Conservation (phyloP, 2,797 vertebrate genomes). For the Sebastes umbrosus region DNA sequence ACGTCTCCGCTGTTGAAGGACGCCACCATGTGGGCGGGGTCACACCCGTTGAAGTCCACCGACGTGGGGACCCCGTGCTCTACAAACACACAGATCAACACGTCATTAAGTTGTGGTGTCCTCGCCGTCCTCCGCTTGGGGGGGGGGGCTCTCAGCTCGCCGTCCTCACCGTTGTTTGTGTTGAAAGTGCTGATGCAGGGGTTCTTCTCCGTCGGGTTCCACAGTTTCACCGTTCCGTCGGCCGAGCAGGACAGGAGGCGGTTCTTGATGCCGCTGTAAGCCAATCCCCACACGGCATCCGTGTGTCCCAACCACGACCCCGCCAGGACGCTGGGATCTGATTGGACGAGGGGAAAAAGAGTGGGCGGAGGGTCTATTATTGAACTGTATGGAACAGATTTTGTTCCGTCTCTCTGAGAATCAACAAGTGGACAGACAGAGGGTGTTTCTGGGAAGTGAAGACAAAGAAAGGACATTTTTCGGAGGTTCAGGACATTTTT, state of each 20-base stretch:
- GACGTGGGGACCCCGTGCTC: constrained; percentile 94
- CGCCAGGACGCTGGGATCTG: constrained; percentile 94
- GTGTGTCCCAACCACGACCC: constrained; percentile 92
- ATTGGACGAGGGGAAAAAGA: constrained; percentile 24
- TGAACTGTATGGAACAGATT: neutral
- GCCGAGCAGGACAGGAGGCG: constrained; percentile 97
- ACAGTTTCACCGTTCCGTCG: constrained; percentile 96
- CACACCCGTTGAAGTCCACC: constrained; percentile 95
- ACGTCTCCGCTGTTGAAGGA: constrained; percentile 92
- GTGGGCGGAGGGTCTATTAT: neutral
- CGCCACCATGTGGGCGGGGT: constrained; percentile 95
- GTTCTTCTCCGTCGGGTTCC: constrained; percentile 92
- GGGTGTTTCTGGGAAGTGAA: too few relatives aligned
- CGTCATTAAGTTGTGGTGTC: neutral
- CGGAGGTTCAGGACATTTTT: too few relatives aligned
- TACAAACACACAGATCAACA: constrained; percentile 53
- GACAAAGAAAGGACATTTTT: too few relatives aligned
- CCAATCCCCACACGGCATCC: constrained; percentile 96
- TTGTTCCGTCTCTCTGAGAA: neutral
- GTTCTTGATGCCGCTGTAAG: constrained; percentile 95
- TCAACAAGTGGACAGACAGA: too few relatives aligned
- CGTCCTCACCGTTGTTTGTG: constrained; percentile 84
- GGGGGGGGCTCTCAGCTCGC: neutral
- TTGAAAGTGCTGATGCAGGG: constrained; percentile 96
- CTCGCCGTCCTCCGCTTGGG: neutral